Evolutionary conservation across 2,888 invertebrate genomes (phyloP).

Genomic region (Anthoptus insignis): DNA sequence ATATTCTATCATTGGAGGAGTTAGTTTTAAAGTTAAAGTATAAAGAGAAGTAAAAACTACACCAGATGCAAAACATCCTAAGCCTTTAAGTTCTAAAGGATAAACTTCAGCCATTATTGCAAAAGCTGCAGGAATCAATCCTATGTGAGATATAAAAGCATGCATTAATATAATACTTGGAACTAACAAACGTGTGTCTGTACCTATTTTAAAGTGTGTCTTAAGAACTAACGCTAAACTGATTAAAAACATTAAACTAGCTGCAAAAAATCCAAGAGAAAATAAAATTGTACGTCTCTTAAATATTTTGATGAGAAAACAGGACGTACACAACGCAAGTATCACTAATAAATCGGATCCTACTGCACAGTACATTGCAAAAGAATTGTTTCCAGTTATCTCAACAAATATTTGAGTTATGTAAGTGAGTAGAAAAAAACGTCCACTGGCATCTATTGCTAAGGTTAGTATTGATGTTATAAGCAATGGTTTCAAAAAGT

Average conservation of each 20-base stretch:
- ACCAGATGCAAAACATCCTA: slow-evolving; percentile 54
- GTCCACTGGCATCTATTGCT: slow-evolving; percentile 28
- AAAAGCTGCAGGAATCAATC: slow-evolving; percentile 57
- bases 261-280: slow-evolving; percentile 10
- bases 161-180: slow-evolving; percentile 55
- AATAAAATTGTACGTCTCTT: slow-evolving; percentile 33
- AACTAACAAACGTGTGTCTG: slow-evolving; percentile 50
- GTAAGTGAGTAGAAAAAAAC: slow-evolving; percentile 27
- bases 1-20: slow-evolving; percentile 56
- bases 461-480: slow-evolving; percentile 9
- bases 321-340: slow-evolving; percentile 21
- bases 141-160: slow-evolving; percentile 53
- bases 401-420: slow-evolving; percentile 24
- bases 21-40: slow-evolving; percentile 55
- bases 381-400: slow-evolving; percentile 18
- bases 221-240: slow-evolving; percentile 55
- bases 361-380: slow-evolving; percentile 31
- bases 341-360: slow-evolving; percentile 26
- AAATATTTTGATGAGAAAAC: slow-evolving; percentile 22
- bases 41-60: slow-evolving; percentile 56
- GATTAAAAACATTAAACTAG: slow-evolving; percentile 33
- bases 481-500: slow-evolving; percentile 29
- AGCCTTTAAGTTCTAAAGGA: slow-evolving; percentile 60
- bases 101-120: slow-evolving; percentile 58
- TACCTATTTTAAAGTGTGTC: slow-evolving; percentile 37